Conservation (phyloP, 2,113 vertebrate species). For the Engraulis encrasicolus region DNA sequence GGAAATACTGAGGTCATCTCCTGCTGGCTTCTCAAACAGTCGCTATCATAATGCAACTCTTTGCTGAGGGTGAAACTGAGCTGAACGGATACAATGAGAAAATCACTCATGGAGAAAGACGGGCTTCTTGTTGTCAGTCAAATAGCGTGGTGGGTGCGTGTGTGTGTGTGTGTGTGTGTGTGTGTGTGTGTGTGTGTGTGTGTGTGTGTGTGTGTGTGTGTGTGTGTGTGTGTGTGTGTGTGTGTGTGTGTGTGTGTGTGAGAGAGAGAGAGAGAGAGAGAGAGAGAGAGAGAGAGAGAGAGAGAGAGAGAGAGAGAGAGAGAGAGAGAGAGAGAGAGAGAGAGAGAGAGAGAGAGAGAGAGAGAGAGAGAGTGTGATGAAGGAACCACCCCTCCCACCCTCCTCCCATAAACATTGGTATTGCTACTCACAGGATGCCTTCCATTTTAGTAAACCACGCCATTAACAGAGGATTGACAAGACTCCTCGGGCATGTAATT, state of each 20-base stretch:
- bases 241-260: no score
- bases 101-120: conserved; percentile 12
- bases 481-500: neutral
- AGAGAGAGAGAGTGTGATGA: no score
- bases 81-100: neutral
- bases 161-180: conserved; percentile 4
- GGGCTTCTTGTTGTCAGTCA: neutral
- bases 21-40: neutral
- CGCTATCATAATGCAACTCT: neutral
- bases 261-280: no score
- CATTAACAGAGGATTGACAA: conserved; percentile 9
- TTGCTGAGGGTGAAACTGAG: conserved; percentile 3
- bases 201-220: no score
- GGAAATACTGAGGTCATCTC: neutral
- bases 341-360: no score
- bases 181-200: neutral
- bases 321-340: no score
- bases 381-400: neutral
- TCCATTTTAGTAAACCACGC: conserved; percentile 9
- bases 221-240: no score
- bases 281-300: no score
- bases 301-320: no score
- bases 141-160: neutral
- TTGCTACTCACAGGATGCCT: conserved; percentile 5
- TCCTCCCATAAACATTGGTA: neutral